These are phyloP conservation scores for Lagorchestes hirsutus DNA, from an alignment of 2,797 vertebrate species.

Conservation along the genomic window DNA sequence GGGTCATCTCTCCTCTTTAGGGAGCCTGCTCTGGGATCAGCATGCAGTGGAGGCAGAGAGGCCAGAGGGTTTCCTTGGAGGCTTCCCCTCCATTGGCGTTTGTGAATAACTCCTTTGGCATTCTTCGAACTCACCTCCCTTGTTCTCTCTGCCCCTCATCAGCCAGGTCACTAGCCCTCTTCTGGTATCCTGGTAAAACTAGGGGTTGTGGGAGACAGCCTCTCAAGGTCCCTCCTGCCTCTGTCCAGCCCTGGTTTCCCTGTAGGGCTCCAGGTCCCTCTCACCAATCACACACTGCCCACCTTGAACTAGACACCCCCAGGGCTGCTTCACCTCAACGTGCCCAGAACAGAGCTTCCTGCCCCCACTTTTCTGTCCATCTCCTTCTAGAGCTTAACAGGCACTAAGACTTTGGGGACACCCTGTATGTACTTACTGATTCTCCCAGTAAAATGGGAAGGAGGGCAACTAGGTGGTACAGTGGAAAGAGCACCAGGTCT, in stretches of 20 bases:
- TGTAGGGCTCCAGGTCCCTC: not conserved
- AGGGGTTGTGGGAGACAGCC: accelerated
- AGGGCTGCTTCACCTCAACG: too few relatives aligned
- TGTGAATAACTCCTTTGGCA: too few relatives aligned
- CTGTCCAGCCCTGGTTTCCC: not conserved
- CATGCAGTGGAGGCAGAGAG: not conserved
- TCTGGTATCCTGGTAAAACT: too few relatives aligned
- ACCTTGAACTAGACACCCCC: too few relatives aligned
- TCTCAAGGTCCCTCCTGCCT: not conserved
- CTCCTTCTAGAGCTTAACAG: not conserved
- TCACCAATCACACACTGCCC: too few relatives aligned
- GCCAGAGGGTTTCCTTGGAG: not conserved
- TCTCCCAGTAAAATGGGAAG: not conserved
- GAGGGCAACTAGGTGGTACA: not conserved
- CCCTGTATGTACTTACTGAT: not conserved
- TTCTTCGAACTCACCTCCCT: too few relatives aligned
- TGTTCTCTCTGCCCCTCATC: not conserved
- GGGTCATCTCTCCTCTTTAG: not conserved
- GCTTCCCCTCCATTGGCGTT: too few relatives aligned
- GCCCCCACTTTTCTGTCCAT: too few relatives aligned
- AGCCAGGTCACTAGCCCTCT: not conserved
- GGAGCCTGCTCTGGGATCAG: not conserved
- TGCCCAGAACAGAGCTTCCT: too few relatives aligned
- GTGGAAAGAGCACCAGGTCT: too few relatives aligned
- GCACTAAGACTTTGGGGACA: not conserved